Evolutionary conservation across 2,888 invertebrate genomes (phyloP).

Genomic region (Andrena camellia): DNA sequence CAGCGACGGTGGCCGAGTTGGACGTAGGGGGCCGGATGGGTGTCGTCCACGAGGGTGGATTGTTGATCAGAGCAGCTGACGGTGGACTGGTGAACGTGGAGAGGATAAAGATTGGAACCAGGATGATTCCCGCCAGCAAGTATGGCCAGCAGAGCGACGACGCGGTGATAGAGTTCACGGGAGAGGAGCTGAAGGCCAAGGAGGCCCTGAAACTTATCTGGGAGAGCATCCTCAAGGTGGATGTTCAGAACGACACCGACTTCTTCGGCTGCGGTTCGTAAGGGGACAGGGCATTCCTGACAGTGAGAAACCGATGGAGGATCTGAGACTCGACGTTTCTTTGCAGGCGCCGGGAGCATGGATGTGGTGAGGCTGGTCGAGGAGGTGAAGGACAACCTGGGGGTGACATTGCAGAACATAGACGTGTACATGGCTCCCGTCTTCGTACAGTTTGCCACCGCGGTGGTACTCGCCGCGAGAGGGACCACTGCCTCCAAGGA

Average conservation of each 20-base stretch:
- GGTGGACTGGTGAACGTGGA: constrained; percentile 92
- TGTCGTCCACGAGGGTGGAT: constrained; percentile 92
- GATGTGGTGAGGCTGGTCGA: constrained; percentile 97
- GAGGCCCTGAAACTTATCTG: constrained; percentile 90
- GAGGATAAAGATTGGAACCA: constrained; percentile 91
- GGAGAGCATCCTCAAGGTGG: constrained; percentile 93
- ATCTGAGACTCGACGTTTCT: neutral
- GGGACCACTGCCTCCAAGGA: constrained; percentile 87
- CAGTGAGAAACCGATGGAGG: neutral
- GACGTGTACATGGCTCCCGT: constrained; percentile 97
- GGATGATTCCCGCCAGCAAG: constrained; percentile 93
- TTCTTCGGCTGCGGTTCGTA: constrained; percentile 94
- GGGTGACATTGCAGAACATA: constrained; percentile 93
- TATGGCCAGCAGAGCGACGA: constrained; percentile 89
- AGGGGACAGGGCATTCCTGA: neutral
- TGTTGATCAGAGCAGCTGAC: constrained; percentile 93
- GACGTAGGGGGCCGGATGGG: constrained; percentile 76
- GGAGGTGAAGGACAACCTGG: constrained; percentile 94
- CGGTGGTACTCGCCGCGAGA: constrained; percentile 89
- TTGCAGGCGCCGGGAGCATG: constrained; percentile 94
- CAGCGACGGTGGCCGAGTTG: constrained; percentile 49
- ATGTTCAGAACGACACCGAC: constrained; percentile 91
- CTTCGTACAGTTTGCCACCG: constrained; percentile 92
- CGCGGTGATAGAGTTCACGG: constrained; percentile 88
- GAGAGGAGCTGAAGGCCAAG: constrained; percentile 90